A percentile compares a stretch with the other conserved stretches of the same genome.
Conservation (phyloP, 2,797 vertebrate genomes). For the Chrysolophus pictus region DNA sequence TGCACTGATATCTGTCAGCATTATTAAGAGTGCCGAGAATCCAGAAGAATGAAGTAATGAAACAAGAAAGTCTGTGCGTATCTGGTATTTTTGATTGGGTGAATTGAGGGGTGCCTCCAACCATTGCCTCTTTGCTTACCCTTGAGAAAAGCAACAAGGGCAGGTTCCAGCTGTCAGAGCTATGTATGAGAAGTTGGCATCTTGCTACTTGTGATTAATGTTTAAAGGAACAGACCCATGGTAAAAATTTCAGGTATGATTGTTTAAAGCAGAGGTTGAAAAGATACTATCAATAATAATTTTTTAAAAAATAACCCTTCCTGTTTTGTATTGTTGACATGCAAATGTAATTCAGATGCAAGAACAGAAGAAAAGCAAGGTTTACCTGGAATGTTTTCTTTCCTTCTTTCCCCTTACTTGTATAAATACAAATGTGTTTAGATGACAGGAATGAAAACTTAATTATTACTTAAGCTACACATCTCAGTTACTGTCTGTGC, state of each 20-base stretch:
- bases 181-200: neutral
- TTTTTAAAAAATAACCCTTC: neutral
- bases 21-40: neutral
- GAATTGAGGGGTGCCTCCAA: neutral
- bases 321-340: neutral
- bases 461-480: neutral
- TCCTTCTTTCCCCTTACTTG: neutral
- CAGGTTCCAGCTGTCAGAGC: neutral
- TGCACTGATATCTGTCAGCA: neutral
- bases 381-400: neutral
- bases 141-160: neutral
- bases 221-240: neutral
- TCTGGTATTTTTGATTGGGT: neutral
- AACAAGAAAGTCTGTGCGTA: neutral
- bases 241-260: neutral
- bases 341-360: neutral
- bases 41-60: neutral
- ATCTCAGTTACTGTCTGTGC: neutral
- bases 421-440: neutral
- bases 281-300: neutral
- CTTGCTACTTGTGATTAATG: neutral
- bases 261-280: neutral
- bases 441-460: neutral
- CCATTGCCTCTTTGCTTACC: neutral
- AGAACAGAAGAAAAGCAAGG: neutral